Conservation (phyloP, 1,140 invertebrate genomes). For the Drosophila watanabei region DNA sequence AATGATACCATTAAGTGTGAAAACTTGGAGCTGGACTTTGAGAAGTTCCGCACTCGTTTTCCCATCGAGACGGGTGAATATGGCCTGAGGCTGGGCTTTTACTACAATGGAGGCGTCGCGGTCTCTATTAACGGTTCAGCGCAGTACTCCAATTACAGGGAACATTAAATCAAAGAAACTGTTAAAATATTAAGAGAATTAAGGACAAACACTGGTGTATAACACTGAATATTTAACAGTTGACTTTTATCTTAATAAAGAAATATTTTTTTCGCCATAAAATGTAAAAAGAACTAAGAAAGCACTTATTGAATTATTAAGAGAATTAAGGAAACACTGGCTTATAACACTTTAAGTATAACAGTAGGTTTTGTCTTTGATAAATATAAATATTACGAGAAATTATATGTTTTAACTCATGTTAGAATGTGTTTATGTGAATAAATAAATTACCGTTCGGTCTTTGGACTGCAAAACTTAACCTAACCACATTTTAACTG, state of each 20-base stretch:
- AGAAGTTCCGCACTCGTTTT: constrained; percentile 19
- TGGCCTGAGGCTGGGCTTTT: constrained; percentile 3
- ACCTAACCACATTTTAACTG: background rate
- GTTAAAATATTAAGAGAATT: no score
- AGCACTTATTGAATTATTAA: background rate
- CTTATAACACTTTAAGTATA: background rate
- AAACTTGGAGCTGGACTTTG: constrained; percentile 23
- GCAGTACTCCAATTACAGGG: constrained; percentile 27
- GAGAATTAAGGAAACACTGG: no score
- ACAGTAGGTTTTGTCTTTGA: no score
- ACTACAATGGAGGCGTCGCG: background rate
- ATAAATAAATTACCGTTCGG: background rate
- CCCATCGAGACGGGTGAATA: constrained; percentile 44
- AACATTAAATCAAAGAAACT: background rate
- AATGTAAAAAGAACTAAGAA: background rate
- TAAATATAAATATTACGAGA: no score
- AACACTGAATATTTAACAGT: no score
- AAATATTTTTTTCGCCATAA: no score
- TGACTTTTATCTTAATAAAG: no score
- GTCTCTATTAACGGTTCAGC: constrained; percentile 28
- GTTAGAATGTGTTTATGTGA: background rate
- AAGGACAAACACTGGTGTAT: no score
- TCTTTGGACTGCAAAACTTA: background rate
- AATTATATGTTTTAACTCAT: no score
- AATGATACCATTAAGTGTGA: background rate